Percentiles rank a stretch among this genome's conserved stretches.
phyloP scores from a whole-genome alignment of 2,113 vertebrate genomes.

The Benitochromis conjunctus region DNA sequence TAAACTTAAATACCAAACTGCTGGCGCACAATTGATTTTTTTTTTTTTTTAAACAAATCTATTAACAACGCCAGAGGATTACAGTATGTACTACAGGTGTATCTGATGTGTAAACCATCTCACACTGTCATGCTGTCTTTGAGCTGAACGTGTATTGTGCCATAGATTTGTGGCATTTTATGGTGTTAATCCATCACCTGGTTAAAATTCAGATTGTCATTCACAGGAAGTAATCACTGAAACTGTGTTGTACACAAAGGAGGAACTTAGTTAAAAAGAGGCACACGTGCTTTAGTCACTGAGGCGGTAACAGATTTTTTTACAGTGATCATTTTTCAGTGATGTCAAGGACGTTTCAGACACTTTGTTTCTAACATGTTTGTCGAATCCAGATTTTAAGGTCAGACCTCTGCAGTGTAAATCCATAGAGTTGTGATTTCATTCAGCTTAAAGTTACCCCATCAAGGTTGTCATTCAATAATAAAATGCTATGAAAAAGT shows the following conservation, averaged over 20 bases:
- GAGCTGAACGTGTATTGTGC: background rate
- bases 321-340: background rate
- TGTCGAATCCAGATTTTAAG: slow-evolving; percentile 31
- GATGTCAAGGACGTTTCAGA: background rate
- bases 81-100: background rate
- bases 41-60: background rate
- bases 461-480: slow-evolving; percentile 46
- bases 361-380: slow-evolving; percentile 11
- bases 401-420: slow-evolving; percentile 12
- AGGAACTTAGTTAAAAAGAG: background rate
- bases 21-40: background rate
- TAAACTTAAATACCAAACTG: slow-evolving; percentile 1
- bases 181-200: background rate
- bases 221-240: background rate
- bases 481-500: slow-evolving; percentile 50
- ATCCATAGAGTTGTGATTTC: slow-evolving; percentile 30
- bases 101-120: background rate
- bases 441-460: slow-evolving; percentile 27
- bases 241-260: background rate
- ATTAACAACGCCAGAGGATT: background rate
- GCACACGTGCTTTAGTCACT: background rate
- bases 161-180: background rate
- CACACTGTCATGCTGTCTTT: background rate
- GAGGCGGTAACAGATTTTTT: background rate
- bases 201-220: background rate